phyloP scores from a whole-genome alignment of 1,140 invertebrate species.

The Drosophila repletoides region DNA sequence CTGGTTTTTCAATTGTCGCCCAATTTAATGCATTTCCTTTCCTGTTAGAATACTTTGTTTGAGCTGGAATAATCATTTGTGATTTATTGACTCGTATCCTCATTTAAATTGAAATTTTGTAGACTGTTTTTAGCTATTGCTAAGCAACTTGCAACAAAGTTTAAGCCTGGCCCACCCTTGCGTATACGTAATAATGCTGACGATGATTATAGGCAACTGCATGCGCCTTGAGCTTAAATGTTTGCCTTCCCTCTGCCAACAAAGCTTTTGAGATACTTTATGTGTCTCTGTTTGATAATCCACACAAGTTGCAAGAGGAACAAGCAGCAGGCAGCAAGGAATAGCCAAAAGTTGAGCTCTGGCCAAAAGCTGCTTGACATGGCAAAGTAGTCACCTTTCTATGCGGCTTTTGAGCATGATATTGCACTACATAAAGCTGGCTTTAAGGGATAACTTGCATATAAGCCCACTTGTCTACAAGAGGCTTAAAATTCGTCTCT shows the following conservation, averaged over 20 bases:
- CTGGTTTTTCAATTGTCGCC: no score
- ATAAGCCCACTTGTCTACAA: background rate
- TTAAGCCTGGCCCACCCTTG: no score
- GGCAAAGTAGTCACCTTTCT: conserved; percentile 10
- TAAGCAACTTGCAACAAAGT: no score
- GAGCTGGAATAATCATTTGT: no score
- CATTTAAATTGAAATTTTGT: no score
- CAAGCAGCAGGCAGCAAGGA: background rate
- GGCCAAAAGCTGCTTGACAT: conserved; percentile 10
- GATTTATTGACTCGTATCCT: no score
- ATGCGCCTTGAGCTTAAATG: conserved; percentile 10
- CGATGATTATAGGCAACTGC: background rate
- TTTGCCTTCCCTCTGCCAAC: conserved; percentile 8
- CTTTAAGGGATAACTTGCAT: conserved; percentile 6
- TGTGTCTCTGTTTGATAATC: conserved; percentile 2
- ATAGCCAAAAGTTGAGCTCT: background rate
- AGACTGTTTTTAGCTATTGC: no score
- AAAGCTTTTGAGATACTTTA: background rate
- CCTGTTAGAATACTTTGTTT: no score
- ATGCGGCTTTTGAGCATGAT: background rate
- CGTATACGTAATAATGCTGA: no score
- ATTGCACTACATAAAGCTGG: background rate
- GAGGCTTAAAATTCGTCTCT: background rate
- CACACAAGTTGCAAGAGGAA: background rate
- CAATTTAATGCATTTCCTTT: no score